A percentile compares a stretch with the other conserved stretches of the same genome.
These are phyloP conservation scores for Agraylea sexmaculata DNA, from an alignment of 1,140 invertebrate species.

Conservation along the genomic window DNA sequence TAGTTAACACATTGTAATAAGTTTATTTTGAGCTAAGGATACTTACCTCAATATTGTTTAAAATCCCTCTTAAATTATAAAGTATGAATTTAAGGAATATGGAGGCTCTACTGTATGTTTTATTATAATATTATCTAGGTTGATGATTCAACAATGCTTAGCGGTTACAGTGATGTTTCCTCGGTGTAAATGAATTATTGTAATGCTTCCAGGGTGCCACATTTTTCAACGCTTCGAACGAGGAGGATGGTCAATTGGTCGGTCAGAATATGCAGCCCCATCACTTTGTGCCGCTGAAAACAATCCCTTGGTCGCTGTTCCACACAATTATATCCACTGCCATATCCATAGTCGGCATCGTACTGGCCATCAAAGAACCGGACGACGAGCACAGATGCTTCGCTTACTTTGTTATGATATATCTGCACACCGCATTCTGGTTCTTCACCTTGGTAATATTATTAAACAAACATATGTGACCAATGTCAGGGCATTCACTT, in stretches of 20 bases:
- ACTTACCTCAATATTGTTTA: too few relatives aligned
- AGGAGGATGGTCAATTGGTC: slow-evolving; percentile 40
- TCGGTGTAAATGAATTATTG: too few relatives aligned
- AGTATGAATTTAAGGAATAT: too few relatives aligned
- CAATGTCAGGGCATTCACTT: background rate
- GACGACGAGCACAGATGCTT: slow-evolving; percentile 42
- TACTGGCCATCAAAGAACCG: slow-evolving; percentile 42
- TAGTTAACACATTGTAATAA: too few relatives aligned
- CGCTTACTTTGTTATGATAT: slow-evolving; percentile 54
- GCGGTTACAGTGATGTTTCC: too few relatives aligned
- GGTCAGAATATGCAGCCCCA: slow-evolving; percentile 41
- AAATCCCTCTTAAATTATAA: too few relatives aligned
- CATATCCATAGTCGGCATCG: slow-evolving; percentile 46
- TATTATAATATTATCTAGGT: too few relatives aligned
- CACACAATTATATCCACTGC: slow-evolving; percentile 39
- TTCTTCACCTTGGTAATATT: slow-evolving; percentile 43
- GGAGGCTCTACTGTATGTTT: too few relatives aligned
- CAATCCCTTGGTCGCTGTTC: slow-evolving; percentile 26
- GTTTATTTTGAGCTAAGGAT: too few relatives aligned
- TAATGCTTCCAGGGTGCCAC: slow-evolving; percentile 37
- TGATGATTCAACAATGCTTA: too few relatives aligned
- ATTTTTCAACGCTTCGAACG: slow-evolving; percentile 34
- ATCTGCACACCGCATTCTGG: slow-evolving; percentile 50
- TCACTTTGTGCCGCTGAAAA: slow-evolving; percentile 40
- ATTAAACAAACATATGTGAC: background rate